Conservation (phyloP, 2,888 invertebrate genomes). For the Agrochola lychnidis region DNA sequence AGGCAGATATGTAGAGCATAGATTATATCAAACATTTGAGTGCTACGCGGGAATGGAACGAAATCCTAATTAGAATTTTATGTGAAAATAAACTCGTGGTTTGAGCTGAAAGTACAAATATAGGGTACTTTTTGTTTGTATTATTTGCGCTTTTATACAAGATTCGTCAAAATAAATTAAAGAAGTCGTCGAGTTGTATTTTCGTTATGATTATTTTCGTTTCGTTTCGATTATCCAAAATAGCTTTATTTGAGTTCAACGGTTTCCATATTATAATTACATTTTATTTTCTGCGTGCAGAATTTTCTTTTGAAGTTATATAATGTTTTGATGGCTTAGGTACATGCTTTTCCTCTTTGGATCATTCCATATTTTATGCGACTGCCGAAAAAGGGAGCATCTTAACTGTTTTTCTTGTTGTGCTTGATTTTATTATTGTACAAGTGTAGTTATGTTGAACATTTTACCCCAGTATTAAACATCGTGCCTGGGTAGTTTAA, state of each 20-base stretch:
- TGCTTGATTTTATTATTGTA: neutral
- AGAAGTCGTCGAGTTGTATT: neutral
- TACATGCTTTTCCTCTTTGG: neutral
- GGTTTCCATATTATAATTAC: conserved; percentile 13
- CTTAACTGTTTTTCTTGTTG: neutral
- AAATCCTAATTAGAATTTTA: conserved; percentile 15
- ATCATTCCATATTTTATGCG: neutral
- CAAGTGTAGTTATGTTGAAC: neutral
- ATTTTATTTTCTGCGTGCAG: neutral
- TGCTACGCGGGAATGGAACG: conserved; percentile 10
- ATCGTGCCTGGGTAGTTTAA: neutral
- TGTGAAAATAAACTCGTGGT: neutral
- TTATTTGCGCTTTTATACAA: neutral
- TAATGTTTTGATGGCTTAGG: neutral
- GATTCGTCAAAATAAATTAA: neutral
- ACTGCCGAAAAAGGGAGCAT: neutral
- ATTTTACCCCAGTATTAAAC: neutral
- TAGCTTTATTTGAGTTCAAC: neutral
- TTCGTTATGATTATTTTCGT: neutral
- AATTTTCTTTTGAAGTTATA: conserved; percentile 9
- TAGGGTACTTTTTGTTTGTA: neutral
- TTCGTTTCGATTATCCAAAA: conserved; percentile 16
- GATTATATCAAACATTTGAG: conserved; percentile 30
- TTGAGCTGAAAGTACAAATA: conserved; percentile 2
- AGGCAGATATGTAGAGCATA: conserved; percentile 22